Percentiles rank a stretch among this genome's conserved stretches.
Conservation (phyloP, 2,113 vertebrate species). For the Sitta europaea region DNA sequence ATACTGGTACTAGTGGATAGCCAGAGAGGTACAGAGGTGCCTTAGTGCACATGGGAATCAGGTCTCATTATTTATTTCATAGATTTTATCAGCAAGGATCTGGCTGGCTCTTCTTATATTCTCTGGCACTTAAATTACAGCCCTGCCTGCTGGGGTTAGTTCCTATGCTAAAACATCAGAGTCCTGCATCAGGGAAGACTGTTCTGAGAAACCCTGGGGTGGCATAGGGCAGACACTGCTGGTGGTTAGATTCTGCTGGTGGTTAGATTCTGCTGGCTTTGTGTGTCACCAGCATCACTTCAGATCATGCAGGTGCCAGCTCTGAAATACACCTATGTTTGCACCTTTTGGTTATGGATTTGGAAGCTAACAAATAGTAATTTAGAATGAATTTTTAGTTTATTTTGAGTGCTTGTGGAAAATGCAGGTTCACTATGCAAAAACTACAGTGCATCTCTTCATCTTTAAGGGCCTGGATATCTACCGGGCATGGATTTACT, state of each 20-base stretch:
- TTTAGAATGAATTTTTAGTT: neutral
- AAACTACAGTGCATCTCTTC: neutral
- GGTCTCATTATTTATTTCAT: neutral
- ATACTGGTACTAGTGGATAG: neutral
- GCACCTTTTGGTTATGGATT: neutral
- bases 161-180: neutral
- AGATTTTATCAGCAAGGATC: neutral
- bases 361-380: neutral
- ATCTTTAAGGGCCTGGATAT: neutral
- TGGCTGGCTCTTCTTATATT: neutral
- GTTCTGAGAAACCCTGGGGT: rapidly evolving
- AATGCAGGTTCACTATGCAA: neutral
- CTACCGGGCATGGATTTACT: neutral
- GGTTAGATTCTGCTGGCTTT: neutral
- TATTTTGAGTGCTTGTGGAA: neutral
- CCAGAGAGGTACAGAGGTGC: neutral
- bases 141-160: neutral
- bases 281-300: neutral
- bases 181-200: neutral
- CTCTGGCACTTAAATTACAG: neutral
- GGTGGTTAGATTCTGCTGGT: neutral
- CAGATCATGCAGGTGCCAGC: neutral
- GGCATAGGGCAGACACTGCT: neutral
- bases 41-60: neutral
- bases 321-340: neutral